Conservation (phyloP, 2,797 vertebrate species). For the Macroramphosus scolopax region DNA sequence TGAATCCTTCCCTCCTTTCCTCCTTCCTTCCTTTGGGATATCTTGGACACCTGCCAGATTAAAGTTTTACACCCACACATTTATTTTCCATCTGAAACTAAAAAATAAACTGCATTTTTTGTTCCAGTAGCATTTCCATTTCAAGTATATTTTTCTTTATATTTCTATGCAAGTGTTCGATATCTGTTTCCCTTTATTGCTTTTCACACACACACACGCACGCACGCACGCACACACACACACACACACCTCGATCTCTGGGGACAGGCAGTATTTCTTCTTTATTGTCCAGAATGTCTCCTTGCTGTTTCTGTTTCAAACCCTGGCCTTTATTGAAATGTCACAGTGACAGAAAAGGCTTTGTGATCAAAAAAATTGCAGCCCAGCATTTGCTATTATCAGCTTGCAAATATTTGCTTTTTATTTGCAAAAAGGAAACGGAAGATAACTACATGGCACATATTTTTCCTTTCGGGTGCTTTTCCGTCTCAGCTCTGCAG, state of each 20-base stretch:
- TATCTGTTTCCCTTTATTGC: no score
- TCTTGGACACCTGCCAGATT: no score
- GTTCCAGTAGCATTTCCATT: no score
- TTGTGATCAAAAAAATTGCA: constrained; percentile 53
- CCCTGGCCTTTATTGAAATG: constrained; percentile 53
- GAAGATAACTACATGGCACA: constrained; percentile 17
- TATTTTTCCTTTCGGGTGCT: constrained; percentile 1
- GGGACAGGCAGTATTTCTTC: constrained; percentile 22
- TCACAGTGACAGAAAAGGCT: constrained; percentile 30
- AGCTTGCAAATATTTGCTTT: constrained; percentile 43
- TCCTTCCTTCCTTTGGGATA: not conserved
- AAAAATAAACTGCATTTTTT: no score
- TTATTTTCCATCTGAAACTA: no score
- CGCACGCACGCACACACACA: no score
- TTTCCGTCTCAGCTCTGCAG: constrained; percentile 3
- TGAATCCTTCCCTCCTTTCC: not conserved
- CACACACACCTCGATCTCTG: constrained; percentile 5
- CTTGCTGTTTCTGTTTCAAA: constrained; percentile 32
- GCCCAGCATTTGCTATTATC: constrained; percentile 34
- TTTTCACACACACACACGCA: no score
- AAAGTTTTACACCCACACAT: no score
- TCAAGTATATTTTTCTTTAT: no score
- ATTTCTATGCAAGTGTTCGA: no score
- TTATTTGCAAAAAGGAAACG: no score
- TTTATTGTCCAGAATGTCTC: constrained; percentile 39